Evolutionary conservation across 2,888 invertebrate species (phyloP), one percentile per base, ranked within the genome.

Genomic region (Podotricha telesiphe): DNA sequence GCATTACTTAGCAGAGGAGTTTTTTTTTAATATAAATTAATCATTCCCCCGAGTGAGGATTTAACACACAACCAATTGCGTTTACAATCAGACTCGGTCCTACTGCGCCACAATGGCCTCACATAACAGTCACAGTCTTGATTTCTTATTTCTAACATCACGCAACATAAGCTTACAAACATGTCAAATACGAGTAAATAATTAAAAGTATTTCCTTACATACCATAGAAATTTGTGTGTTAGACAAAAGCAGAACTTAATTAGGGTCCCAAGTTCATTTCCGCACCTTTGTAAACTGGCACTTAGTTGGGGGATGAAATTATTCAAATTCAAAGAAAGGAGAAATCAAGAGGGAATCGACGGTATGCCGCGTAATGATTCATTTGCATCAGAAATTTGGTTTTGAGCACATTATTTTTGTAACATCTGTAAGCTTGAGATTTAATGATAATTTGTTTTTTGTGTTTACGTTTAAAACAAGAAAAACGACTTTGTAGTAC

Each of bases 291-390:
- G 76, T 77, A 71, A 70, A 58, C n/a, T n/a, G 70, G 68, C 58
- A 66, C 62, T 69, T 64, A 58, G 73, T n/a, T 75, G 73, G 72
- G 73, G 64, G 61, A 72, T 73, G 66, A 74, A 78, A 78, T 78
- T 77, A 77, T 78, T 78, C 76, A 77, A 77, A 78, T 76, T 75
- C 74, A 75, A 76, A 74, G 73, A 77, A 76, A 75, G 59, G 72
- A 65, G 47, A 74, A 75, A 76, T 73, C 77, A 77, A 75, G 76
- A 73, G 74, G 70, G 73, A 76, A 73, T 72, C 70, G 70, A 67
- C 72, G 74, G 73, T 73, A 71, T 73, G 72, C 72, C 68, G 68
- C 67, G 61, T 74, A 75, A 76, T 74, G 71, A 75, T 69, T 75
- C 70, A 73, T 76, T 76, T 74, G 69, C 71, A 74, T 75, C 74